Conservation (phyloP, 2,113 vertebrate species). For the Rhagologus leucostigma region DNA sequence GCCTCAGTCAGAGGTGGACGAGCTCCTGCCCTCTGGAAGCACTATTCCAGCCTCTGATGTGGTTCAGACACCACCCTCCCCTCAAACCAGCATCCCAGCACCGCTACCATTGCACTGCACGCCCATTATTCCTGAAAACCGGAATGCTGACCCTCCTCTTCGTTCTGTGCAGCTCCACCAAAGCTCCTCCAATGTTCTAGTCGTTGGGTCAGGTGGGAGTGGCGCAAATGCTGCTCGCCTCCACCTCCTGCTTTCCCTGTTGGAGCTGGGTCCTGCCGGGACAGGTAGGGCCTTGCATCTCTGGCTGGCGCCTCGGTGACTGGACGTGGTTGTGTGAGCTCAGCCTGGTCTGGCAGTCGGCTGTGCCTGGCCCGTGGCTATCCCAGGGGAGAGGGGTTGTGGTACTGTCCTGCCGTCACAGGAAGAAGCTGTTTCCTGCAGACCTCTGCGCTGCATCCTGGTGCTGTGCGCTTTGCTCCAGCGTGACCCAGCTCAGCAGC, state of each 20-base stretch:
- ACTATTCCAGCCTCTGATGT: neutral
- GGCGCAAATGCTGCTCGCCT: neutral
- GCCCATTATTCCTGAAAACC: neutral
- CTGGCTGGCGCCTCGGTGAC: rapidly evolving
- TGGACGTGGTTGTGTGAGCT: neutral
- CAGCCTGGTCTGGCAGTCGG: neutral
- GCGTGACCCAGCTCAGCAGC: neutral
- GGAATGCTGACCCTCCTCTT: neutral
- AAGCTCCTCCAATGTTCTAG: neutral
- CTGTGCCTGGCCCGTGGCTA: neutral
- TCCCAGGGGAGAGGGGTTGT: neutral
- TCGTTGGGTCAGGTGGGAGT: neutral
- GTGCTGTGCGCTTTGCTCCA: neutral
- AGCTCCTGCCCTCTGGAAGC: neutral
- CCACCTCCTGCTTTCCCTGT: neutral
- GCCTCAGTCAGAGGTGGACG: rapidly evolving
- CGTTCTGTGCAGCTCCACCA: neutral
- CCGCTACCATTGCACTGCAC: neutral
- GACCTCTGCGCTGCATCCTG: neutral
- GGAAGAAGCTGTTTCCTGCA: conserved; percentile 48
- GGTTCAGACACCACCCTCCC: neutral
- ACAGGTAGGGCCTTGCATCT: neutral
- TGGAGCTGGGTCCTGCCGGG: neutral
- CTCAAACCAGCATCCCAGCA: neutral
- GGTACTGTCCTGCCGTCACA: neutral